Evolutionary conservation across 2,888 invertebrate genomes (phyloP).

Genomic region (Odontomyia ornata): DNA sequence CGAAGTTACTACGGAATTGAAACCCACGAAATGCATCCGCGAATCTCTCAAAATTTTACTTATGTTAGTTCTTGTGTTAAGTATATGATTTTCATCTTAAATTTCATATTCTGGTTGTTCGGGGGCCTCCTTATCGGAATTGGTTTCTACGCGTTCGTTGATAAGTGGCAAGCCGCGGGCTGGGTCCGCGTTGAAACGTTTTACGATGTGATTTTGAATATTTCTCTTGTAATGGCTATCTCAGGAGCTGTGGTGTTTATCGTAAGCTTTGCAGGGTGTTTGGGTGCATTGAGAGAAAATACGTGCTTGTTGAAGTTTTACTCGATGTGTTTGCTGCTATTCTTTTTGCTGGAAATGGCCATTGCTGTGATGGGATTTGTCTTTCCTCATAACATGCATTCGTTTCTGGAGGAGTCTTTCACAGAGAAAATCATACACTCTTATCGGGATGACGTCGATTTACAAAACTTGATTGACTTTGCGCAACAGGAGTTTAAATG

Average conservation of each 20-base stretch:
- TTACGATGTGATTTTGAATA: constrained; percentile 89
- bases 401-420: constrained; percentile 83
- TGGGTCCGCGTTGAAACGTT: constrained; percentile 83
- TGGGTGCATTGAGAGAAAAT: constrained; percentile 82
- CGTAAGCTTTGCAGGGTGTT: constrained; percentile 93
- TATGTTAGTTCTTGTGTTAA: constrained; percentile 63
- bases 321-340: constrained; percentile 84
- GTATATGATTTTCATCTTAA: constrained; percentile 63
- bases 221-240: constrained; percentile 89
- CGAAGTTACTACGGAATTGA: constrained; percentile 43
- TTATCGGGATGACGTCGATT: constrained; percentile 91
- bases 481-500: constrained; percentile 87
- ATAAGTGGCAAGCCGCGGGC: constrained; percentile 91
- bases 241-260: constrained; percentile 91
- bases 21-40: constrained; percentile 55
- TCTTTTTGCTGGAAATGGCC: constrained; percentile 91
- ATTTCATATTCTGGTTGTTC: constrained; percentile 76
- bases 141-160: constrained; percentile 90
- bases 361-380: constrained; percentile 93
- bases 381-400: constrained; percentile 88
- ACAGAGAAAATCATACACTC: constrained; percentile 91
- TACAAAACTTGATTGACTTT: constrained; percentile 94
- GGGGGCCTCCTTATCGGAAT: constrained; percentile 87
- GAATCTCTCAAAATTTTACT: constrained; percentile 62
- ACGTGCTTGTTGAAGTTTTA: constrained; percentile 92